Percentiles rank a stretch among this genome's conserved stretches.
These are phyloP conservation scores for Fabriciana adippe DNA, from an alignment of 2,888 invertebrate species.

Conservation along the genomic window DNA sequence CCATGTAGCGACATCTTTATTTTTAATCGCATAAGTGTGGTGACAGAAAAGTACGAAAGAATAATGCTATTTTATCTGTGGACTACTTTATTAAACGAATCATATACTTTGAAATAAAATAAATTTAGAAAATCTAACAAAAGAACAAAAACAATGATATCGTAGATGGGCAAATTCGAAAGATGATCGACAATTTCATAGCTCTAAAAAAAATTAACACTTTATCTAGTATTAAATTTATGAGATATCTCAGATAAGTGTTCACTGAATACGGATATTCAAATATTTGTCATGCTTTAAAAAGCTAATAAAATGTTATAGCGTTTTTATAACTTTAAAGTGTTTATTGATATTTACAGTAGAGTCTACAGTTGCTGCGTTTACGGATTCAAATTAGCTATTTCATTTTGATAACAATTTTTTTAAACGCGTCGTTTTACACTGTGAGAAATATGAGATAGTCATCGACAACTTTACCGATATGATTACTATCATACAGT, in stretches of 20 bases:
- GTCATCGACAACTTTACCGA: too few relatives aligned
- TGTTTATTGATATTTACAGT: slow-evolving; percentile 10
- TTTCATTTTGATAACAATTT: background rate
- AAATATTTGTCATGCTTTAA: slow-evolving; percentile 13
- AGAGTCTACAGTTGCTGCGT: slow-evolving; percentile 1
- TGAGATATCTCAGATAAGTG: slow-evolving; percentile 2
- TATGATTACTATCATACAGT: too few relatives aligned
- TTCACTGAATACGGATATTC: background rate
- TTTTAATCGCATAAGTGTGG: too few relatives aligned
- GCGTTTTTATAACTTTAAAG: slow-evolving; percentile 12
- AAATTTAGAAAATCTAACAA: background rate
- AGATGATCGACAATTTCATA: background rate
- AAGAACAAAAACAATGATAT: background rate
- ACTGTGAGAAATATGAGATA: background rate
- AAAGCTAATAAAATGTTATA: slow-evolving; percentile 8
- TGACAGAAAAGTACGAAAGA: too few relatives aligned
- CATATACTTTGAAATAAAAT: too few relatives aligned
- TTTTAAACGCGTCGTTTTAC: background rate
- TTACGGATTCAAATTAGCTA: background rate
- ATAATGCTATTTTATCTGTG: too few relatives aligned
- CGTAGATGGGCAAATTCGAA: background rate
- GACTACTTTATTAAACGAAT: too few relatives aligned
- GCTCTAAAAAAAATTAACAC: background rate
- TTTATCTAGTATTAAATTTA: slow-evolving; percentile 13
- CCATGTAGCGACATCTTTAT: too few relatives aligned